Evolutionary conservation across 2,113 vertebrate genomes (phyloP), one percentile per base, ranked within the genome.

Genomic region (Amazona guildingii): DNA sequence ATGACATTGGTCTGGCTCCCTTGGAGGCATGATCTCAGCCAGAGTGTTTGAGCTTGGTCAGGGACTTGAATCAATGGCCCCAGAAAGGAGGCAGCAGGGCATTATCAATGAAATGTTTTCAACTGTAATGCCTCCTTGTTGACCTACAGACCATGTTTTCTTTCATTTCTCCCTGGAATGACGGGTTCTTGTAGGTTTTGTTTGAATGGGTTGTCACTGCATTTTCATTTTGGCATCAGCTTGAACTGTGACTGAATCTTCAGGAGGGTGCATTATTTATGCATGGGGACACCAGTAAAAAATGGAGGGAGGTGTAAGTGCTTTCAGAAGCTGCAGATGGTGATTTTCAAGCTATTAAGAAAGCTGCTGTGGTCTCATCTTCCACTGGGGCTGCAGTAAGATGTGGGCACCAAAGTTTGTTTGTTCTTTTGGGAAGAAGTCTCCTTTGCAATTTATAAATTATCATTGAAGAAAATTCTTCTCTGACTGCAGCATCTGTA

Each of bases 401-500:
- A 35, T 66, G 41, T 41, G 61, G 33, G 27, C 37, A 77, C 41
- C 31, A 17, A 82, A 27, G 25, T 68, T 62, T 10, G 2, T 67
- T 68, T 0, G 1, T 62, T 72, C 76, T 63, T 92, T 81, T 55
- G 54, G 44, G 62, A 94, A 52, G 67, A 61, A 55, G 29, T 48
- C 25, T 64, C 41, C 8, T 7, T 59, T 85, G 55, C n/a, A 63
- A 64, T 41, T 48, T 78, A 44, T 68, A 85, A 82, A 92, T 88
- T 94, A 46, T 68, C 41, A 69, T 15, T 21, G 78, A 97, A 72
- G 79, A 83, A 96, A 83, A 89, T 93, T 79, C 16, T 87, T 20
- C 77, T 90, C 77, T 94, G 78, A 52, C 69, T 78, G 41, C 43
- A 70, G 55, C 37, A 31, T 27, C 74, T 86, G 35, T 86, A 61